Conservation (phyloP, 2,888 invertebrate species). For the Meta bourneti region DNA sequence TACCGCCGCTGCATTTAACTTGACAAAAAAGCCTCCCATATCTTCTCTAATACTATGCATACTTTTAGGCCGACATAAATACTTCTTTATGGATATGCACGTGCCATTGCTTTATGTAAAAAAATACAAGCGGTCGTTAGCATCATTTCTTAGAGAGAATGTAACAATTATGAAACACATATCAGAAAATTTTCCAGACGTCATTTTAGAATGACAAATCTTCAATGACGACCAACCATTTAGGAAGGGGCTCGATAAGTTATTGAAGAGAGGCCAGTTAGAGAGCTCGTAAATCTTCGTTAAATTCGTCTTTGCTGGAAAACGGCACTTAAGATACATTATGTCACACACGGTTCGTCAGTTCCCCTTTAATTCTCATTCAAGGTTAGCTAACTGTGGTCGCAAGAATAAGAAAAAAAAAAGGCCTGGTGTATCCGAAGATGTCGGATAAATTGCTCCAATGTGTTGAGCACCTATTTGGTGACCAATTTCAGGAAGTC, state of each 20-base stretch:
- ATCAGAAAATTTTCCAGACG: not conserved
- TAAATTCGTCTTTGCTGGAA: conserved; percentile 40
- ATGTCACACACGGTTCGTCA: conserved; percentile 22
- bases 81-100: too few relatives aligned
- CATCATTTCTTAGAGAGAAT: not conserved
- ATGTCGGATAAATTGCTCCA: conserved; percentile 49
- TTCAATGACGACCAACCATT: not conserved
- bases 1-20: too few relatives aligned
- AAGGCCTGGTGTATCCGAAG: conserved; percentile 19
- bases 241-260: conserved; percentile 8
- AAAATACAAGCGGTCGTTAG: not conserved
- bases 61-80: too few relatives aligned
- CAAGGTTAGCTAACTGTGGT: conserved; percentile 45
- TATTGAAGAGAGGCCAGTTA: conserved; percentile 27
- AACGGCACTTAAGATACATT: conserved; percentile 54
- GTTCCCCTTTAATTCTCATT: conserved; percentile 37
- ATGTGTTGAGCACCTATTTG: conserved; percentile 32
- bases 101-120: not conserved
- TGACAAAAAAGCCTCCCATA: too few relatives aligned
- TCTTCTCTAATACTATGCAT: too few relatives aligned
- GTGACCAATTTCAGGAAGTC: not conserved
- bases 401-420: conserved; percentile 12
- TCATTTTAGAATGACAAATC: conserved; percentile 2
- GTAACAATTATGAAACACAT: not conserved
- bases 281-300: conserved; percentile 69